phyloP scores from a whole-genome alignment of 35 echinoderm and acorn worm genomes.

The Diadema setosum region DNA sequence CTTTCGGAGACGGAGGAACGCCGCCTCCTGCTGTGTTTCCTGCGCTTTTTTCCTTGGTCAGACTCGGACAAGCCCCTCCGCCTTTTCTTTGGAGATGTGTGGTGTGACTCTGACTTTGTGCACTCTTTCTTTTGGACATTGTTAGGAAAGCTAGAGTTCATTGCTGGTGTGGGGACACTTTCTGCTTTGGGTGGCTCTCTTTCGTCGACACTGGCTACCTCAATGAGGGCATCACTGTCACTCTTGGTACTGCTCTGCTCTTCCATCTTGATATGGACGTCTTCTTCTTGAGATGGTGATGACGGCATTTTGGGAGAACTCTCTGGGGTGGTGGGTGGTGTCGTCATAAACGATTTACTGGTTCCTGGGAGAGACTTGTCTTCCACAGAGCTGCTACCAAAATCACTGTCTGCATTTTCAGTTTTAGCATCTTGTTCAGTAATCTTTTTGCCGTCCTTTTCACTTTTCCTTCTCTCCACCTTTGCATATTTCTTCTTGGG shows the following conservation, averaged over 20 bases:
- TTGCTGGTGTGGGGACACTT: background rate
- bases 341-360: slow-evolving; percentile 24
- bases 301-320: slow-evolving; percentile 45
- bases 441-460: background rate
- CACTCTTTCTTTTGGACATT: background rate
- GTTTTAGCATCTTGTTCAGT: background rate
- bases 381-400: background rate
- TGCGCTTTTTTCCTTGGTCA: slow-evolving; percentile 31
- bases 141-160: background rate
- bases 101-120: background rate
- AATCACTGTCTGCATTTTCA: background rate
- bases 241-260: slow-evolving; percentile 63
- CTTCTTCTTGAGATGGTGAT: slow-evolving; percentile 56
- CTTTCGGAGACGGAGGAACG: slow-evolving; percentile 53
- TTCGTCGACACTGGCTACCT: slow-evolving; percentile 57
- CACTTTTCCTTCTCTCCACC: slow-evolving; percentile 4
- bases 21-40: slow-evolving; percentile 35
- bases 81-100: slow-evolving; percentile 42
- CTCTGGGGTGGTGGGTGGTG: slow-evolving; percentile 93
- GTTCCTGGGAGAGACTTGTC: background rate
- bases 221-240: slow-evolving; percentile 82
- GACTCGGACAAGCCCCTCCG: slow-evolving; percentile 54
- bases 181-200: background rate
- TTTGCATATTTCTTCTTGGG: slow-evolving; percentile 30
- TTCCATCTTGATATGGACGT: slow-evolving; percentile 1